Evolutionary conservation across 2,888 invertebrate species (phyloP).

Genomic region (Calliscelio sp.): DNA sequence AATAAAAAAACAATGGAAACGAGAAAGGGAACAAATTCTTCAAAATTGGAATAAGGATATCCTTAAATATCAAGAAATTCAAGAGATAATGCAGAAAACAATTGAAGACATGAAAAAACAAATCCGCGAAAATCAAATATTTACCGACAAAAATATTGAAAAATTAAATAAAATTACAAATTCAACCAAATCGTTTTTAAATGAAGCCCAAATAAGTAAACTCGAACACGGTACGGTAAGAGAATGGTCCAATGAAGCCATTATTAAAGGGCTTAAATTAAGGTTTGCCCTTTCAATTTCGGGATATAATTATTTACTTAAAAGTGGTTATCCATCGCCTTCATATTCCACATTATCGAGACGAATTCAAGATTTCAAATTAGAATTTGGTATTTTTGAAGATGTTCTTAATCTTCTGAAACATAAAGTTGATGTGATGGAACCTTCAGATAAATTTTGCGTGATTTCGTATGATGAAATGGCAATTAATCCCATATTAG

Average conservation of each 20-base stretch:
- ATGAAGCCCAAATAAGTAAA: no score
- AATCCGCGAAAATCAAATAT: no score
- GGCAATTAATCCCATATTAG: slow-evolving; percentile 13
- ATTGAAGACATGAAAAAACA: no score
- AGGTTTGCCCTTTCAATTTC: slow-evolving; percentile 35
- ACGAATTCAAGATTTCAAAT: slow-evolving; percentile 53
- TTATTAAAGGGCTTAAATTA: slow-evolving; percentile 47
- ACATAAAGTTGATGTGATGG: slow-evolving; percentile 44
- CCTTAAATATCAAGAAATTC: no score
- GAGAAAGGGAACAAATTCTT: no score
- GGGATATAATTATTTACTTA: slow-evolving; percentile 38
- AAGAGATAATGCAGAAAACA: no score
- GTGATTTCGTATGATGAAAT: slow-evolving; percentile 49
- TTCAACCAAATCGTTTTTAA: no score
- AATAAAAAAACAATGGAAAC: no score
- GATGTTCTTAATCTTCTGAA: slow-evolving; percentile 32
- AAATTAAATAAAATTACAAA: no score
- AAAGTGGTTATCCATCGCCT: slow-evolving; percentile 37
- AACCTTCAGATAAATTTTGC: slow-evolving; percentile 39
- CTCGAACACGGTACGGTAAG: no score
- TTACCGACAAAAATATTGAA: no score
- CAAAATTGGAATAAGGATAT: no score
- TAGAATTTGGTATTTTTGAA: slow-evolving; percentile 51
- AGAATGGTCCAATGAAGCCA: slow-evolving; percentile 43
- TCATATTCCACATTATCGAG: slow-evolving; percentile 49